These are phyloP conservation scores for Eupithecia abbreviata DNA, from an alignment of 2,888 invertebrate genomes.

Conservation along the genomic window DNA sequence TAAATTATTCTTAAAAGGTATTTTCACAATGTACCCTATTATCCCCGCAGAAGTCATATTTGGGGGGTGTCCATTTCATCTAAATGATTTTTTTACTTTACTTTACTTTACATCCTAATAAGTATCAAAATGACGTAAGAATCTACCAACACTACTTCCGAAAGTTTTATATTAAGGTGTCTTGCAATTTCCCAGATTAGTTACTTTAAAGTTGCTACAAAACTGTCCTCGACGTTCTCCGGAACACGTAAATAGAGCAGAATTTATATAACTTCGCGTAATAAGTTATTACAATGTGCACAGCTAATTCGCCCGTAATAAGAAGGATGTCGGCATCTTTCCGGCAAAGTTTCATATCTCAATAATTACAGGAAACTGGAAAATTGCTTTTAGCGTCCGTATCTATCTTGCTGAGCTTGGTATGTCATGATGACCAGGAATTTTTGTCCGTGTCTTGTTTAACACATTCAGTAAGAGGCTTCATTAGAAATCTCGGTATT, in stretches of 20 bases:
- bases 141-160: neutral
- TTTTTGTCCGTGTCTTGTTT: slow-evolving; percentile 28
- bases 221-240: slow-evolving; percentile 12
- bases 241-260: slow-evolving; percentile 14
- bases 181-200: neutral
- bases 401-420: slow-evolving; percentile 34
- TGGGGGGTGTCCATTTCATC: too few species aligned
- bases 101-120: too few species aligned
- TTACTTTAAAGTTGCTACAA: neutral
- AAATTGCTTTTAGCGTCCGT: slow-evolving; percentile 50
- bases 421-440: slow-evolving; percentile 35
- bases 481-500: neutral
- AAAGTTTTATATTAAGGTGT: neutral
- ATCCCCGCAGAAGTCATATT: neutral
- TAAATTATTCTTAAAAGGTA: neutral
- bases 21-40: neutral
- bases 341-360: slow-evolving; percentile 50
- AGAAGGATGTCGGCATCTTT: slow-evolving; percentile 46
- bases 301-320: slow-evolving; percentile 22
- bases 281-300: slow-evolving; percentile 31
- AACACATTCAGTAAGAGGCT: slow-evolving; percentile 3
- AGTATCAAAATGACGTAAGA: too few species aligned
- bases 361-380: slow-evolving; percentile 53
- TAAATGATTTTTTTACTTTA: too few species aligned
- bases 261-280: slow-evolving; percentile 9